Percentiles rank a stretch among this genome's conserved stretches.
Evolutionary conservation across 2,113 vertebrate species (phyloP).

Genomic region (Balaenoptera acutorostrata): DNA sequence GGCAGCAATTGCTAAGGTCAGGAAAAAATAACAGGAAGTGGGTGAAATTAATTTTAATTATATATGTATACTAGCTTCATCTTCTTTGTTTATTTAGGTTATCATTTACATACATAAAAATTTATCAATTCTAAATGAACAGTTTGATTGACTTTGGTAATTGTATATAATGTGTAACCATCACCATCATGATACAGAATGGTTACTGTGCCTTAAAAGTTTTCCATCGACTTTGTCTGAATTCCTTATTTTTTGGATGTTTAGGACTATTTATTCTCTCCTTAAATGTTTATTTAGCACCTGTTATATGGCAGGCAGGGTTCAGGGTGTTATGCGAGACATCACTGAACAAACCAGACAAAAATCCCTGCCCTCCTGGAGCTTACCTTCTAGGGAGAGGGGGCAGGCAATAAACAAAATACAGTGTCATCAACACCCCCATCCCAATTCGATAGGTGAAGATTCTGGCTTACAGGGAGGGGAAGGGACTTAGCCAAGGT

Average conservation of each 20-base stretch:
- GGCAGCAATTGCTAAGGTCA: not conserved
- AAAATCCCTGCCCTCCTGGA: not conserved
- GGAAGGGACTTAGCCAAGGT: not conserved
- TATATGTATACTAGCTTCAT: not conserved
- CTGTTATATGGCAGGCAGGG: not conserved
- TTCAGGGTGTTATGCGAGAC: not conserved
- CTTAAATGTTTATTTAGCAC: not conserved
- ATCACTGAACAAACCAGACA: not conserved
- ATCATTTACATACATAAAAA: not conserved
- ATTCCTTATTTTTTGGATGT: not conserved
- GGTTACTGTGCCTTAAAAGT: not conserved
- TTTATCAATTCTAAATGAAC: not conserved
- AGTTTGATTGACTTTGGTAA: not conserved
- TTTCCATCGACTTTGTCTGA: not conserved
- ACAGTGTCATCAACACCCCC: not conserved
- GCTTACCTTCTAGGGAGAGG: not conserved
- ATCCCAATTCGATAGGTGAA: not conserved
- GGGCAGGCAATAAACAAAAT: not conserved
- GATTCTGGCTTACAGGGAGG: not conserved
- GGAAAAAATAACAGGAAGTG: not conserved
- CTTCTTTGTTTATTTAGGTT: not conserved
- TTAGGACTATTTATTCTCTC: not conserved
- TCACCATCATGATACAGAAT: not conserved
- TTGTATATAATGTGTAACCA: not conserved
- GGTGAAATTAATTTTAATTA: not conserved